Base-by-base conservation (phyloP, 2,888 invertebrate genomes). In the Zygaena filipendulae region DNA sequence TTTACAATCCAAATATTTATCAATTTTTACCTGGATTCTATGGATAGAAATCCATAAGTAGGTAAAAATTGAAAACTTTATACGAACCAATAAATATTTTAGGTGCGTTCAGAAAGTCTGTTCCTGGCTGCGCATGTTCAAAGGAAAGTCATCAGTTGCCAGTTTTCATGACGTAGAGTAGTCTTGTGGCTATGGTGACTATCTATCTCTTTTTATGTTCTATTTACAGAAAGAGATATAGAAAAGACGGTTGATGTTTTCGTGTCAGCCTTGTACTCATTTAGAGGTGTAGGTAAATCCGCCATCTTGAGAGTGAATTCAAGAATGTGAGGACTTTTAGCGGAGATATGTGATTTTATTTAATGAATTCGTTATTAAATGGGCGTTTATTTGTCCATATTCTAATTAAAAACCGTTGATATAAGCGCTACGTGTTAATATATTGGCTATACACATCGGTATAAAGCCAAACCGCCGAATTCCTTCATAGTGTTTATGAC, bases 261-360 rank as follows among this genome's bases (percentile, higher is more conserved):
- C 75, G 77, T 77, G 80, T 75, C 80, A 79, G 81, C 80, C 75
- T 80, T 80, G 80, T 79, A 63, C 77, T 71, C 77, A 79, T 81
- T 79, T 75, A 70, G 71, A 74, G 68, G 72, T 70, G 75, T 77
- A 72, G 71, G 74, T 77, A 77, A 77, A 70, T 82, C 80, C 82
- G 83, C 84, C 84, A 84, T 84, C 81, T 84, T 84, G 83, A 81
- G 83, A 83, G 74, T 75, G 72, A 77, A 80, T 82, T 81, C 72
- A 82, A 81, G 82, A 82, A 82, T 82, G 80, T 81, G 64, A 67
- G 69, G 72, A 79, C 70, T 74, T 74, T 70, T 70, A 68, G 47
- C 66, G 53, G 63, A 68, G 58, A 63, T 67, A 59, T 62, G 69
- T 75, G 64, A 62, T 61, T 66, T 63, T 64, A 59, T 64, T 59